Evolutionary conservation across 2,113 vertebrate species (phyloP), one percentile per base, ranked within the genome.

Genomic region (Eurystomus gularis): DNA sequence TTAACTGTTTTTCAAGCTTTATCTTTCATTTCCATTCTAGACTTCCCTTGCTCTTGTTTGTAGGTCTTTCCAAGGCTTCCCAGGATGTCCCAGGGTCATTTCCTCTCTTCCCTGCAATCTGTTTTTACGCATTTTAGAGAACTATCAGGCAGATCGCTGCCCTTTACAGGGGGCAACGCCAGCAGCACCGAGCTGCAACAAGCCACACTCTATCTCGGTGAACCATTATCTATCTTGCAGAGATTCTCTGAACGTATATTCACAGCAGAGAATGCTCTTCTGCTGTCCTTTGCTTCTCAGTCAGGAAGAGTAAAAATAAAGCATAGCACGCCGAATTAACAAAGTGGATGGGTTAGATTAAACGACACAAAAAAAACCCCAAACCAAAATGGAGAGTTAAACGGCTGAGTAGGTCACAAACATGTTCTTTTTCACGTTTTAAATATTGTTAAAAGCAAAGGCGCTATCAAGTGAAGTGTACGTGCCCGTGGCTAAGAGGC

Each of bases 401-500:
- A 52, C 2, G 33, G 23, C 49, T 39, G 28, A 57, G 29, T 20
- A 64, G 35, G 13, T 49, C 71, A 58, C 4, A 73, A 57, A 17
- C 0, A 42, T 42, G 23, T 26, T 39, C 26, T 37, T 71, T 51
- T 40, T n/a, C 35, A 18, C 40, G 2, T 15, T 58, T 94, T 73
- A 29, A 16, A 69, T 21, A 10, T 51, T 55, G 9, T 37, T 19
- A 37, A 57, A 65, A 84, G 11, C 4, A 70, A 86, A 49, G 5
- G 17, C 1, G 16, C 25, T 49, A 12, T 11, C 26, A 86, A 69
- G 24, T 33, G 11, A 73, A 73, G 25, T 25, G 4, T 4, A 16
- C 3, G 5, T 29, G 7, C 5, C 6, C 11, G 10, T 2, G 5
- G 28, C 64, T 42, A 17, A n/a, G 17, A 55, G n/a, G n/a, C n/a